Evolutionary conservation across 2,797 vertebrate species (phyloP), one percentile per base, ranked within the genome.

Genomic region (Picus viridis): DNA sequence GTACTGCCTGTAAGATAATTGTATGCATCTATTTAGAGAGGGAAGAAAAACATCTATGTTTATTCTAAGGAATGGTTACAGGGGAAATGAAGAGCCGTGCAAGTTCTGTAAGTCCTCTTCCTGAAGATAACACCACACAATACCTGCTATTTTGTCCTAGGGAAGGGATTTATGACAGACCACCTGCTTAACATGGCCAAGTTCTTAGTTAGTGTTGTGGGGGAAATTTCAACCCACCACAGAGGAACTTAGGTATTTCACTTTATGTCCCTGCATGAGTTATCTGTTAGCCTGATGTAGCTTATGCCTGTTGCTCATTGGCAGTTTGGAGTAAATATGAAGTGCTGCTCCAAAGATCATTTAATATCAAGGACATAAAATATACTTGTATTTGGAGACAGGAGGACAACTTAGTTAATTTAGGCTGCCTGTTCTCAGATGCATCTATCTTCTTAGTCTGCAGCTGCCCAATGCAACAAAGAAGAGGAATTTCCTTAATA

Each of bases 401-500:
- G 9, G 12, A 67, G 58, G 57, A 70, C 53, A 79, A 39, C 57
- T 68, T 54, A 1, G 1, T 73, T 49, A 84, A 76, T 74, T 78
- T n/a, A 64, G 41, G 69, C 79, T 17, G 4, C 58, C 16, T 64
- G 24, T 75, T 89, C 72, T 93, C 69, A 65, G 88, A 17, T 82
- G 10, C 41, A 79, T 86, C 64, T n/a, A 26, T 87, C 78, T 57
- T 89, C 76, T 68, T 41, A 47, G 78, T 71, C 16, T 74, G 45
- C 54, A 76, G 43, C 32, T 94, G 61, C 57, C 78, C 5, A 23
- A 41, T 24, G 26, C 54, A 68, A 62, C 45, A 71, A 77, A 72
- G 54, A 88, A 86, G 72, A 89, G 17, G 27, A 83, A 87, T 83
- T 92, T 95, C 65, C 72, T 77, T 65, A 85, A 70, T 86, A 94